Evolutionary conservation across 1,140 invertebrate species (phyloP), one percentile per base, ranked within the genome.

Genomic region (Tribolium castaneum): DNA sequence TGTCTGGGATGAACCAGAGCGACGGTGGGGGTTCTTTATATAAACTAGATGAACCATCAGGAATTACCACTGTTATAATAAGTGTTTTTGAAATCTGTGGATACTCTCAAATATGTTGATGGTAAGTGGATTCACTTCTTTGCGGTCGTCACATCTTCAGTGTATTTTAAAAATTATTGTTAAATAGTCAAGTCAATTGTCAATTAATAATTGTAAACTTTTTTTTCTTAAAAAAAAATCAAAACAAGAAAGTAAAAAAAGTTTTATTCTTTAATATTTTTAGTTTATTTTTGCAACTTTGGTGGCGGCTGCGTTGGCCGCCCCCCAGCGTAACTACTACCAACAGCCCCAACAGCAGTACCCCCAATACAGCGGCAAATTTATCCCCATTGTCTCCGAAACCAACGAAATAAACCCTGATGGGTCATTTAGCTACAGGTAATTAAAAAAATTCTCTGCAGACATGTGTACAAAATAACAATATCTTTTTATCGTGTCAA

Each of bases 341-440:
- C 74, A 45, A 71, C 77, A 80, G n/a, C 77, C 75, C 3, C 77
- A 75, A 30, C 62, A 19, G 19, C 50, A 72, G 9, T 72, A 76
- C 49, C 52, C 49, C 76, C 39, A 70, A 34, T 78, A 78, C 49
- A 78, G 25, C 54, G 52, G 39, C 51, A 76, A 81, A 51, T 35
- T 77, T 1, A 85, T 91, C 3, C 80, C 82, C 2, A 89, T 91
- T 34, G 7, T 92, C 1, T 86, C 83, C 16, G 88, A 88, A 71
- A 59, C 16, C 2, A 86, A 84, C 49, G 87, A 90, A 16, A 85
- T 88, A 0, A 90, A 91, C 39, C 84, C 87, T 2, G 90, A 90
- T 74, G 91, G 91, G 70, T 85, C 88, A 14, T 90, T 86, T 85
- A 76, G 84, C 9, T 90, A 90, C 77, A 81, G 80, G 81, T 81